Base-by-base conservation (phyloP, 2,888 invertebrate species). In the Pollenia angustigena region DNA sequence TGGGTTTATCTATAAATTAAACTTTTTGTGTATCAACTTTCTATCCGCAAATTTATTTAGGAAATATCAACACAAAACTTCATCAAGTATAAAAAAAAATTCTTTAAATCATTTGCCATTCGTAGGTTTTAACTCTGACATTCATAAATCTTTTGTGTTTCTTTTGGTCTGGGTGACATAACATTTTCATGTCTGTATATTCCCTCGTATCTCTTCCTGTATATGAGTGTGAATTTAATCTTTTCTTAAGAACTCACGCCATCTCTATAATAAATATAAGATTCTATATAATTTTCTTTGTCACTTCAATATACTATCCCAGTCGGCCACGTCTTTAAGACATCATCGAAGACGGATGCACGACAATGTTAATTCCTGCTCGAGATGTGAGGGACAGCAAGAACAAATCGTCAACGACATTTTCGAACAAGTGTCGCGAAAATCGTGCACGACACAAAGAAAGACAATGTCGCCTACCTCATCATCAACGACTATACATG, bases 121-220 rank as follows among this genome's bases (percentile, higher is more conserved):
- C 48, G 58, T 80, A 76, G 66, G 71, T 72, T 72, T 80, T 62
- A 83, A 76, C 66, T 80, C 54, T 86, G 76, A 86, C 86, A 86
- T 54, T 58, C 80, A 83, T 83, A 83, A 83, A 86, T 86, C 76
- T 60, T 71, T 44, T 18, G 60, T 18, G 8, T 75, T 52, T 11
- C 1, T 54, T 60, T 6, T 60, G 16, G 32, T 64, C 64, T 40
- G 9, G 6, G 40, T 72, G 12, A 14, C 64, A 72, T 14, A 54
- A 32, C 4, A 71, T 64, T 71, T 64, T 46, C n/a, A 11, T 81
- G 32, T 64, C 44, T 58, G 9, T 32, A 23, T 4, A 9, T 64
- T 10, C 40, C 9, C 32, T 32, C 6, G 32, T 32, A 16, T 32
- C 42, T 4, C 12, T 64, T 10, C 40, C 9, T 52, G 42, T 62